Conservation (phyloP, 2,113 vertebrate species). For the Hypanus sabinus region DNA sequence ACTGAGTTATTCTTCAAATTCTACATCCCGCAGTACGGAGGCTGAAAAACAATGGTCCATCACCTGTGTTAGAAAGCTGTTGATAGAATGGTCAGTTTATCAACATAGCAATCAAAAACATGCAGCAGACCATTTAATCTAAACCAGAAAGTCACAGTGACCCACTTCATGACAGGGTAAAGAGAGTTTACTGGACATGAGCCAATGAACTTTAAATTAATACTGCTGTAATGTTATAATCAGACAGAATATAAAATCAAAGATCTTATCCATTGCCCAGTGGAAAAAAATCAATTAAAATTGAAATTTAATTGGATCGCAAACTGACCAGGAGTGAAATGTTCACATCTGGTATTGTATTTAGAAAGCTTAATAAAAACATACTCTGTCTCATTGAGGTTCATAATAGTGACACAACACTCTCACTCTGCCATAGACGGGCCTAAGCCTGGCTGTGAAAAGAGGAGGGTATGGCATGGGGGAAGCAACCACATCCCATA, state of each 20-base stretch:
- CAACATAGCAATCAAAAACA: background rate
- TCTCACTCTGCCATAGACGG: too few species aligned
- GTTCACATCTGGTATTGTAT: background rate
- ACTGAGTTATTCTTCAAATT: background rate
- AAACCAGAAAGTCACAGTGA: background rate
- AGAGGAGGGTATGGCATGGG: too few species aligned
- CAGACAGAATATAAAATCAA: slow-evolving; percentile 18
- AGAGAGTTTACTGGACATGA: background rate
- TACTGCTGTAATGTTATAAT: background rate
- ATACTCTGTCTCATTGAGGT: too few species aligned
- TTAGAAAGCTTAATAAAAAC: background rate
- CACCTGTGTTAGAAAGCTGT: background rate
- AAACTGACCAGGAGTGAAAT: background rate
- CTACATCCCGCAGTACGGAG: background rate
- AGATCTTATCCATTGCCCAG: background rate
- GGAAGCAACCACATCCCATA: too few species aligned
- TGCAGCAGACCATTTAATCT: background rate
- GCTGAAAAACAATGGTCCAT: background rate
- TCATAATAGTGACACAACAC: background rate
- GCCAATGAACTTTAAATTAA: background rate
- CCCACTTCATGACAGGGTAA: background rate
- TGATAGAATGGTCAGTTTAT: background rate
- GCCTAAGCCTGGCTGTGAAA: too few species aligned
- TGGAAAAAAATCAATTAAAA: background rate
- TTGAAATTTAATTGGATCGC: background rate